phyloP scores from a whole-genome alignment of 2,888 invertebrate species.

The Lamellibrachia columna region DNA sequence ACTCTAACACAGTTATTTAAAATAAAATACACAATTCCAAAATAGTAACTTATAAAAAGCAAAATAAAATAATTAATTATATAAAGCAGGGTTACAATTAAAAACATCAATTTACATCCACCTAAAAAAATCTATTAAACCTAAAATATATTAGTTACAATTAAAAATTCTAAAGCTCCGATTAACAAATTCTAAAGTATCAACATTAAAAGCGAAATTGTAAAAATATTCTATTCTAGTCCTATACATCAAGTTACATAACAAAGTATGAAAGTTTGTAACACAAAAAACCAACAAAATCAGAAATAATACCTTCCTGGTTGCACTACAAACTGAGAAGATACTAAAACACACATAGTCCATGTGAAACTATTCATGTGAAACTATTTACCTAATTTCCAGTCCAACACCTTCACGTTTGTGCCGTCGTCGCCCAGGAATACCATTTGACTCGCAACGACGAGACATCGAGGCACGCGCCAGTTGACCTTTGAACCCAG shows the following conservation, averaged over 20 bases:
- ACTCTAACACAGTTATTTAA: too few species aligned
- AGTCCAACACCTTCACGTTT: slow-evolving; percentile 56
- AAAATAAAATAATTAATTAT: too few species aligned
- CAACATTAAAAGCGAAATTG: too few species aligned
- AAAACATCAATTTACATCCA: too few species aligned
- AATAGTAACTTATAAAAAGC: too few species aligned
- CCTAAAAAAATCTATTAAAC: too few species aligned
- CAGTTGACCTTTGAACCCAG: slow-evolving; percentile 40
- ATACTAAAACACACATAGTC: background rate
- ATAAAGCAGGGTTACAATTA: too few species aligned
- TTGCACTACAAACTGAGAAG: background rate
- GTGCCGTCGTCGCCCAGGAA: slow-evolving; percentile 59
- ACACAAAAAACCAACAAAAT: background rate
- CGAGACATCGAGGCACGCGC: slow-evolving; percentile 48
- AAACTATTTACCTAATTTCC: slow-evolving; percentile 54
- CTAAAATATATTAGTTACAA: too few species aligned
- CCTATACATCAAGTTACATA: background rate
- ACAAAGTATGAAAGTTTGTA: background rate
- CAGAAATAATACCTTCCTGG: background rate
- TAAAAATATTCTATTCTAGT: background rate
- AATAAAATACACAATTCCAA: too few species aligned
- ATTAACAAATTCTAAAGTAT: too few species aligned
- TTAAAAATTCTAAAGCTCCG: too few species aligned
- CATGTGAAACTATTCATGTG: background rate
- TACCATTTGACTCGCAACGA: slow-evolving; percentile 41